These are phyloP conservation scores for Nannoperca australis DNA, from an alignment of 2,797 vertebrate species.

Conservation along the genomic window DNA sequence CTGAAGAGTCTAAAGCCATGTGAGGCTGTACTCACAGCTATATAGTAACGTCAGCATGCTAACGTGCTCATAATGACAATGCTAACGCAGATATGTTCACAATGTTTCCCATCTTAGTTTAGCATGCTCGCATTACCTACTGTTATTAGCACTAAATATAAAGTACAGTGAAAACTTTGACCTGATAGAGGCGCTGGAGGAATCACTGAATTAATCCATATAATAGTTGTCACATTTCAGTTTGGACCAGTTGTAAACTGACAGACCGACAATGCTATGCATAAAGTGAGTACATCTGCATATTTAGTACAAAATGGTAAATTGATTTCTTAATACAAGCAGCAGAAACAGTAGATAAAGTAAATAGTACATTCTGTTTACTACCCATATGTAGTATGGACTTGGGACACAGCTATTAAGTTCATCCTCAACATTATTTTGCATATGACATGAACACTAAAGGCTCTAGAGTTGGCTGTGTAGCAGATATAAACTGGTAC, in stretches of 20 bases:
- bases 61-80: no score
- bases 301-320: background rate
- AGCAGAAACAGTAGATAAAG: background rate
- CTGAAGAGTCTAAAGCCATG: background rate
- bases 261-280: background rate
- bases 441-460: background rate
- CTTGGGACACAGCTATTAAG: background rate
- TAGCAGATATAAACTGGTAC: background rate
- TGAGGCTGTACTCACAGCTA: no score
- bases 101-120: background rate
- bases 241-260: no score
- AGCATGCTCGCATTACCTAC: background rate
- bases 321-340: background rate
- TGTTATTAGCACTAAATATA: no score
- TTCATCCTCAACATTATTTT: background rate
- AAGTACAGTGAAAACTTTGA: background rate
- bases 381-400: background rate
- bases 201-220: no score
- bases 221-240: background rate
- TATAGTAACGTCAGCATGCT: no score
- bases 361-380: background rate
- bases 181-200: background rate
- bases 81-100: background rate
- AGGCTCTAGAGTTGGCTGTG: background rate
- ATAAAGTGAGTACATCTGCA: background rate